phyloP scores from a whole-genome alignment of 2,888 invertebrate species.

The Ptychoptera contaminata region DNA sequence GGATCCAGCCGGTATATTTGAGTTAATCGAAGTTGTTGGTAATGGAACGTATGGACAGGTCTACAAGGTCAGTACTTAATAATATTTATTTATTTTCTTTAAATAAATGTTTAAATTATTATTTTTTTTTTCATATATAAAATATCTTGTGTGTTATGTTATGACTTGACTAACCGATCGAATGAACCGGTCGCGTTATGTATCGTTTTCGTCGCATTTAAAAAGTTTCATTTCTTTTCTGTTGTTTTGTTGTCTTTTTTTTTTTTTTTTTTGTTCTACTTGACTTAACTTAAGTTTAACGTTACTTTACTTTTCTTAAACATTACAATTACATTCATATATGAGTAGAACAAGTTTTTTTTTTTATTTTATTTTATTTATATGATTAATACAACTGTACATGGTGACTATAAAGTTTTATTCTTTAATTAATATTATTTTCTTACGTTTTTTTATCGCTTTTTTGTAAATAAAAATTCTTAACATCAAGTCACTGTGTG shows the following conservation, averaged over 20 bases:
- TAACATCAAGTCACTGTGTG: too few species aligned
- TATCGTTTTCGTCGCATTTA: neutral
- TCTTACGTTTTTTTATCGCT: too few species aligned
- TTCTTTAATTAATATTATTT: too few species aligned
- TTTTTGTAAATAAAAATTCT: too few species aligned
- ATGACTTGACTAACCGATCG: neutral
- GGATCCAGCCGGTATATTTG: constrained; percentile 99
- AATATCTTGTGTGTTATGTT: constrained; percentile 1
- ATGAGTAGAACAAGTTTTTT: too few species aligned
- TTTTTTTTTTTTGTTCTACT: neutral
- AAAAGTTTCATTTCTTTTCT: too few species aligned
- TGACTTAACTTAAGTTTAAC: constrained; percentile 1
- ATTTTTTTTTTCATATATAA: neutral
- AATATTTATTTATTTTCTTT: neutral
- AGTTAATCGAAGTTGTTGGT: constrained; percentile 98
- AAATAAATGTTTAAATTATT: neutral
- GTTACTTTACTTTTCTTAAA: neutral
- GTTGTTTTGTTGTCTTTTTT: too few species aligned
- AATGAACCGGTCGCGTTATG: neutral
- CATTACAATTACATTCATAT: too few species aligned
- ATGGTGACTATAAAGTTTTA: too few species aligned
- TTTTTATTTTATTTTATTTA: too few species aligned
- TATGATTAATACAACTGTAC: too few species aligned
- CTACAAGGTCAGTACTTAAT: constrained; percentile 65
- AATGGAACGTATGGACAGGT: constrained; percentile 99